Percentiles rank a stretch among this genome's conserved stretches.
Conservation (phyloP, 2,113 vertebrate genomes). For the Thamnophis sirtalis region DNA sequence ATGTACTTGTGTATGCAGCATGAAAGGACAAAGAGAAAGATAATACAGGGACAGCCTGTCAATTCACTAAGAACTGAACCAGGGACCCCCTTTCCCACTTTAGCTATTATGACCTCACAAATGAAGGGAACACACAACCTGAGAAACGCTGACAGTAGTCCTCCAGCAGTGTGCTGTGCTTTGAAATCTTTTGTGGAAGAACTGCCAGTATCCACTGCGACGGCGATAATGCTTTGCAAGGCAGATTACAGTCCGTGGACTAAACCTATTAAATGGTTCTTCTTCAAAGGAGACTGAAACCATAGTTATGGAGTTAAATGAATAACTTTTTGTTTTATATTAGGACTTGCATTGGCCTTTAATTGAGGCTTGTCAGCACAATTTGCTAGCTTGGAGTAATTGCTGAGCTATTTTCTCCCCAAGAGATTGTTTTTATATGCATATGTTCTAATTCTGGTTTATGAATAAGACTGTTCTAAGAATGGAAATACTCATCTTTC, state of each 20-base stretch:
- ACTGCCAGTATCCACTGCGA: background rate
- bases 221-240: background rate
- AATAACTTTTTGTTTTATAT: background rate
- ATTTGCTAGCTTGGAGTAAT: constrained; percentile 26
- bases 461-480: constrained; percentile 19
- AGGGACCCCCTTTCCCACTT: background rate
- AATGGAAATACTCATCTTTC: constrained; percentile 21
- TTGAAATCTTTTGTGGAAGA: background rate
- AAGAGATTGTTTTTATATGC: constrained; percentile 28
- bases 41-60: background rate
- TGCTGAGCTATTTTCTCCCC: constrained; percentile 22
- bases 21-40: background rate
- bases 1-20: background rate
- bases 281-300: background rate
- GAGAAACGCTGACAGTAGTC: background rate
- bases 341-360: constrained; percentile 11
- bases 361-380: constrained; percentile 26
- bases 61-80: background rate
- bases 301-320: background rate
- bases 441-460: constrained; percentile 7
- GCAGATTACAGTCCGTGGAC: background rate
- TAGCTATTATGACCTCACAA: background rate
- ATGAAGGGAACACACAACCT: background rate
- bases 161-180: background rate
- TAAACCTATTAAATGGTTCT: background rate